Evolutionary conservation across 1,140 invertebrate genomes (phyloP).

Genomic region (Arctopsyche grandis): DNA sequence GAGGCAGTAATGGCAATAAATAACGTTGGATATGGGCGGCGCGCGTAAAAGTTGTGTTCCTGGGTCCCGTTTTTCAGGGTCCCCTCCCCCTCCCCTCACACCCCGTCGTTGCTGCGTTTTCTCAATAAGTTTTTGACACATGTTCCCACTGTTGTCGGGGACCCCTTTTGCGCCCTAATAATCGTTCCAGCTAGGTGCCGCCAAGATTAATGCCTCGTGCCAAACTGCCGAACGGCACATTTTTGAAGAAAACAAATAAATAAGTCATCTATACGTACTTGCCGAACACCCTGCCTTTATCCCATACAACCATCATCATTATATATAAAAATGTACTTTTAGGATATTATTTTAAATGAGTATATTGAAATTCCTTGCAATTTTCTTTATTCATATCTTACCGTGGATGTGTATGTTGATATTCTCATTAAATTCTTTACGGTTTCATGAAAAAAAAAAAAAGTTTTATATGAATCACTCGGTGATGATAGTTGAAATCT

Average conservation of each 20-base stretch:
- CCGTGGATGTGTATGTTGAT: no score
- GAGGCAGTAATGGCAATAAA: constrained; percentile 48
- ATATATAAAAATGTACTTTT: no score
- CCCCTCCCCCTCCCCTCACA: background rate
- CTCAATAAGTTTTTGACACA: constrained; percentile 54
- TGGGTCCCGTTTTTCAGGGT: constrained; percentile 27
- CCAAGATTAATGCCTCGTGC: constrained; percentile 47
- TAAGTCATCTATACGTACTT: background rate
- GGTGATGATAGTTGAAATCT: no score
- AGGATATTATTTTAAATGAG: no score
- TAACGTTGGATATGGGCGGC: constrained; percentile 46
- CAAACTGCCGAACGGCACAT: constrained; percentile 46
- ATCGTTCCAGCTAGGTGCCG: constrained; percentile 48
- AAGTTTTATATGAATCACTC: no score
- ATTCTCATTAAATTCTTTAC: no score
- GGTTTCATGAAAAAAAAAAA: no score
- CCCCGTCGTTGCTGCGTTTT: constrained; percentile 23
- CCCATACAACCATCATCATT: no score
- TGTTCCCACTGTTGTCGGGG: constrained; percentile 48
- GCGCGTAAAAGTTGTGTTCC: constrained; percentile 29
- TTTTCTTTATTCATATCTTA: no score
- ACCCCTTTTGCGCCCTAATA: constrained; percentile 50
- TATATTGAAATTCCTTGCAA: no score
- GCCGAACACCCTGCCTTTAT: no score
- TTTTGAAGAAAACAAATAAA: constrained; percentile 42